A percentile compares a stretch with the other conserved stretches of the same genome.
Evolutionary conservation across 2,797 vertebrate species (phyloP).

Genomic region (Coregonus suidteri): DNA sequence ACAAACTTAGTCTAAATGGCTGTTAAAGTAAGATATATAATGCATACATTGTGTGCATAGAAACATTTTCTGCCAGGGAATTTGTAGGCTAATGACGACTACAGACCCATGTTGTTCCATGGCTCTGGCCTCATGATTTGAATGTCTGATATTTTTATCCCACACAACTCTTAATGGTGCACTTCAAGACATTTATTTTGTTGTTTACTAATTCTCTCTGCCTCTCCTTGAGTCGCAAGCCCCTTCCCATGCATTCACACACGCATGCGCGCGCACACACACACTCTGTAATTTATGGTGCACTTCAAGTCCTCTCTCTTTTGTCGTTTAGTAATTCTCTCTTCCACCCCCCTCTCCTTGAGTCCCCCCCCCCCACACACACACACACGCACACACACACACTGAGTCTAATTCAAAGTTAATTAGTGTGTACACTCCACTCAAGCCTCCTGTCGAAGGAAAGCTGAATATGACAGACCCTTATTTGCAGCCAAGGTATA

Average conservation of each 20-base stretch:
- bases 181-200: neutral
- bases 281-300: slow-evolving; percentile 55
- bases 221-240: neutral
- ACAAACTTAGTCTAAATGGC: no score
- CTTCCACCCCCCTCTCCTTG: slow-evolving; percentile 11
- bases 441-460: neutral
- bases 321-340: neutral
- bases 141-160: slow-evolving; percentile 49
- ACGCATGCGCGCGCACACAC: neutral
- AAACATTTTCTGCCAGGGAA: no score
- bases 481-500: neutral
- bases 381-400: slow-evolving; percentile 2
- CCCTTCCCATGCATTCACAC: neutral
- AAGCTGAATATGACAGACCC: neutral
- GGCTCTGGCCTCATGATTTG: slow-evolving; percentile 28
- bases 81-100: neutral
- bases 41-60: no score
- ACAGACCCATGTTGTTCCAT: neutral
- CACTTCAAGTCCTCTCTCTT: neutral
- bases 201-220: neutral
- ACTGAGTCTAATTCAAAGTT: slow-evolving; percentile 55
- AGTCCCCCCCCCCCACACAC: neutral
- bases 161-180: slow-evolving; percentile 43
- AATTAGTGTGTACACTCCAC: slow-evolving; percentile 50
- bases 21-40: no score